Base-by-base conservation (phyloP, 1,140 invertebrate genomes). In the Neocloeon triangulifer region DNA sequence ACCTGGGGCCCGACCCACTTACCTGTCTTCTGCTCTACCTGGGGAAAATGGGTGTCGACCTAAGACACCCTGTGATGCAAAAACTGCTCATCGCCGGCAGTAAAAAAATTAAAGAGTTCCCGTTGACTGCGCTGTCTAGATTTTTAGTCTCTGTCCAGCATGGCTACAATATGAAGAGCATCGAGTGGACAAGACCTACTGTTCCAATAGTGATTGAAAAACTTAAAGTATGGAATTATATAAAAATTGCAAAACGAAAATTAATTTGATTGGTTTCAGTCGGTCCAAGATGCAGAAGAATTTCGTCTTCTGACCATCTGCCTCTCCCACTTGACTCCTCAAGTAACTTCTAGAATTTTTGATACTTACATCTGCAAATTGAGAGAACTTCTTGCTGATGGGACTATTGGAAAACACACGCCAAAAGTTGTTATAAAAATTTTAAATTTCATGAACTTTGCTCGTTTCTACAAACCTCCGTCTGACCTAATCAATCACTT, bases 1-100 rank as follows among this genome's bases (percentile, higher is more conserved):
- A 32, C 9, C 21, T 32, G 31, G 9, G 8, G 1, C 31, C 31
- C 15, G 31, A 32, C 16, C 19, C 18, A 5, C 19, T 32, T n/a
- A 22, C 19, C 2, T 32, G 31, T 21, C 12, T 22, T 12, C n/a
- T 19, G 12, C 16, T 32, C 8, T 32, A 32, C 20, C 19, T 32
- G 17, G 9, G 19, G 2, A 32, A 32, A 19, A 8, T 32, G n/a
- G 31, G 31, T 5, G 16, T 32, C 9, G 4, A n/a, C n/a, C n/a
- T n/a, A n/a, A n/a, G n/a, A n/a, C n/a, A n/a, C n/a, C n/a, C n/a
- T n/a, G n/a, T n/a, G n/a, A n/a, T n/a, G n/a, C n/a, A n/a, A n/a
- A n/a, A n/a, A n/a, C n/a, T n/a, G n/a, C n/a, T n/a, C n/a, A n/a
- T n/a, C n/a, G n/a, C n/a, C n/a, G n/a, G n/a, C n/a, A n/a, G n/a